phyloP scores from a whole-genome alignment of 2,888 invertebrate genomes.

The Plebejus anna region DNA sequence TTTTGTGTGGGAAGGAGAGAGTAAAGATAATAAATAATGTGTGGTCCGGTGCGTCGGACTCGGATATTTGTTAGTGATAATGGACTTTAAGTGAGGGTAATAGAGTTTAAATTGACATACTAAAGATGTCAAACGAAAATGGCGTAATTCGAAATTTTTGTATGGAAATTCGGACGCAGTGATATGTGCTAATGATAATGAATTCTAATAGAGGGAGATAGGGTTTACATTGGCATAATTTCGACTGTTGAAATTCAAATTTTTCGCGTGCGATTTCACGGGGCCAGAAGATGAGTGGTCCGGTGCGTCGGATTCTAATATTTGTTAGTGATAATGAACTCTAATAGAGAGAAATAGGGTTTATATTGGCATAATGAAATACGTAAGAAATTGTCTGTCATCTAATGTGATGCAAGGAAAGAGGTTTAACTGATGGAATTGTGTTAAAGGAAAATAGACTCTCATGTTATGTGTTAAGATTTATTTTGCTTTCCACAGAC shows the following conservation, averaged over 20 bases:
- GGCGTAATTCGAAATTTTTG: too few relatives aligned
- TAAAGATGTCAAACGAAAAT: too few relatives aligned
- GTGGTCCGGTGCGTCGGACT: not conserved
- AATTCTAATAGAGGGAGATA: not conserved
- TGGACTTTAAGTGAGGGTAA: too few relatives aligned
- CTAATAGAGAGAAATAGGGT: not conserved
- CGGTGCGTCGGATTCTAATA: not conserved
- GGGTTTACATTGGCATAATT: too few relatives aligned
- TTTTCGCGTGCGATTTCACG: not conserved
- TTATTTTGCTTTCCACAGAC: not conserved
- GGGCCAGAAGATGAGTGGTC: not conserved
- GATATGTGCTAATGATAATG: not conserved
- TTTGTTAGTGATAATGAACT: not conserved
- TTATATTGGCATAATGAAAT: slow-evolving; percentile 5
- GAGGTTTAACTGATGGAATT: not conserved
- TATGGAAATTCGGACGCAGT: too few relatives aligned
- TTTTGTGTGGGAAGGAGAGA: too few relatives aligned
- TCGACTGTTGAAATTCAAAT: not conserved
- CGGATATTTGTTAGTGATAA: not conserved
- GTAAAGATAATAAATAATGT: not conserved
- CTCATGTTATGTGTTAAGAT: not conserved
- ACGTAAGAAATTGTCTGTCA: not conserved
- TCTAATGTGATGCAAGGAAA: not conserved
- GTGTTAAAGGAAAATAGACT: not conserved
- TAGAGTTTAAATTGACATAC: too few relatives aligned